Percentiles rank a stretch among this genome's conserved stretches.
These are phyloP conservation scores for Halocynthia roretzi DNA, from an alignment of 23 tunicate genomes.

Conservation along the genomic window DNA sequence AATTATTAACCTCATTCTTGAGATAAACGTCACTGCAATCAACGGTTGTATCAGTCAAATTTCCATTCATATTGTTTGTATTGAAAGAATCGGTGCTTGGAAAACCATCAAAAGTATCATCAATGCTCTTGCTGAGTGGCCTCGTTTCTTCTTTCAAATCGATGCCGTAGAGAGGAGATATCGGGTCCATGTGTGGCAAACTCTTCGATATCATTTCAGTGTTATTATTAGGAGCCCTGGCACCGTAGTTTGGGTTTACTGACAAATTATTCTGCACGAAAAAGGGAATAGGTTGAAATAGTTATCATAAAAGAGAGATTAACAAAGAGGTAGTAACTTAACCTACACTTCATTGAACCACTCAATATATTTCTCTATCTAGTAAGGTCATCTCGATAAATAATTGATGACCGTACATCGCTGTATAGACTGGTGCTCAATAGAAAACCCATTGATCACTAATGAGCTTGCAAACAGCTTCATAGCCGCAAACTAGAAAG, in stretches of 20 bases:
- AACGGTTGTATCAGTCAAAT: neutral
- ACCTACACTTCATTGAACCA: too few species aligned
- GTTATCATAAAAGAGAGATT: too few species aligned
- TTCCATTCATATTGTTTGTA: neutral
- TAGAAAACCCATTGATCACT: too few species aligned
- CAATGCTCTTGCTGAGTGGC: neutral
- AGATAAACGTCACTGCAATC: neutral
- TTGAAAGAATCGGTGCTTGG: neutral
- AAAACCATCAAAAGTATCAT: neutral
- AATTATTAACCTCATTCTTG: neutral
- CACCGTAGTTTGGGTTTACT: neutral
- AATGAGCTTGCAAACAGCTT: too few species aligned
- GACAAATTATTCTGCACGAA: too few species aligned
- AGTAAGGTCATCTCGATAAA: too few species aligned
- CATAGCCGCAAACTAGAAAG: too few species aligned
- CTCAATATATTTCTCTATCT: too few species aligned
- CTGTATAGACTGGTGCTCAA: too few species aligned
- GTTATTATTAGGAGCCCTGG: constrained; percentile 14
- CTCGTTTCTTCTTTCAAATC: neutral
- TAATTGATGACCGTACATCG: too few species aligned
- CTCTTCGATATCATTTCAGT: constrained; percentile 14
- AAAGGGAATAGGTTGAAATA: too few species aligned
- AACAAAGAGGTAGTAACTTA: too few species aligned
- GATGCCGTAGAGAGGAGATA: neutral
- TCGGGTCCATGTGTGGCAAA: constrained; percentile 9